A percentile compares a stretch with the other conserved stretches of the same genome.
These are phyloP conservation scores for Caradrina clavipalpis DNA, from an alignment of 2,888 invertebrate species.

Conservation along the genomic window DNA sequence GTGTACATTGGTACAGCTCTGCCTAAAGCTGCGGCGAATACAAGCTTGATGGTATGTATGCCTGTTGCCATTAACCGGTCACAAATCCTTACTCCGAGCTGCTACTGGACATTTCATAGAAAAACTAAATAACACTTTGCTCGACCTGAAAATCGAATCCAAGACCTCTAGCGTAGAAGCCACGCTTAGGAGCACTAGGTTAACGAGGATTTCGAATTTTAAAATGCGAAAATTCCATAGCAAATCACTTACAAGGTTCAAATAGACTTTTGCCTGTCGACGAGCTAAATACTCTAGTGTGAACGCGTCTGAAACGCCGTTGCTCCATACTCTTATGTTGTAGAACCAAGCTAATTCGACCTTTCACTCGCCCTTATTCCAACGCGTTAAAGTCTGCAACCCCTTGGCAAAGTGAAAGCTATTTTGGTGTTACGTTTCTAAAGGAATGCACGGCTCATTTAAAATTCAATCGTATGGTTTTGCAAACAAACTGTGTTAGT, in stretches of 20 bases:
- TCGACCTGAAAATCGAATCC: no score
- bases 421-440: slow-evolving; percentile 37
- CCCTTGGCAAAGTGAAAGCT: slow-evolving; percentile 12
- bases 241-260: no score
- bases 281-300: not conserved
- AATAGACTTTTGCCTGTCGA: not conserved
- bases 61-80: no score
- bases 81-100: no score
- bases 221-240: not conserved
- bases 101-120: no score
- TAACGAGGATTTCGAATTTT: no score
- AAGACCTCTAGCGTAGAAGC: no score
- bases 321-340: slow-evolving; percentile 3
- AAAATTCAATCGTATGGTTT: slow-evolving; percentile 68
- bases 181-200: no score
- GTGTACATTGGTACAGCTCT: no score
- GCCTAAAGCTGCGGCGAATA: no score
- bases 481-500: slow-evolving; percentile 38
- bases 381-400: slow-evolving; percentile 14
- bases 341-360: slow-evolving; percentile 16
- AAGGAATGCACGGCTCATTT: slow-evolving; percentile 64
- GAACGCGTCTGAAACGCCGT: slow-evolving; percentile 9
- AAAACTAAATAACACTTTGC: no score
- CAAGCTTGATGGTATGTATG: no score
- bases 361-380: not conserved